A percentile compares a stretch with the other conserved stretches of the same genome.
phyloP scores from a whole-genome alignment of 2,113 vertebrate genomes.

The Xenopus borealis region DNA sequence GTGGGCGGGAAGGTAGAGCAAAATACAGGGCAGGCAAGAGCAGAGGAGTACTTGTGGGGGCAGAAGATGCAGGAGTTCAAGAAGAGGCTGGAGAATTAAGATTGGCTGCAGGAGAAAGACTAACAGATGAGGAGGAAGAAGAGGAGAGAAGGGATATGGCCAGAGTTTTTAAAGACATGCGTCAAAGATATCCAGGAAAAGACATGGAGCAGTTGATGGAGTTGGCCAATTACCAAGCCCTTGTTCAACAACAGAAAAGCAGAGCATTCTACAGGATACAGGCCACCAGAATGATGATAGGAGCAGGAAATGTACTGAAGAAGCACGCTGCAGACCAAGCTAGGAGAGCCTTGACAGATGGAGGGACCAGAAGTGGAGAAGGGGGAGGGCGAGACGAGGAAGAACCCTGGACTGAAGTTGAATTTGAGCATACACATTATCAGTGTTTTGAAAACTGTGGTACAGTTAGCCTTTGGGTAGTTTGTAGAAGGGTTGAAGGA shows the following conservation, averaged over 20 bases:
- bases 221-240: conserved; percentile 79
- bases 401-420: conserved; percentile 71
- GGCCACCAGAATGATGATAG: conserved; percentile 82
- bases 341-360: conserved; percentile 74
- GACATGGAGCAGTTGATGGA: conserved; percentile 82
- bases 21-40: conserved; percentile 73
- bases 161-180: conserved; percentile 73
- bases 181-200: conserved; percentile 76
- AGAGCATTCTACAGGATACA: conserved; percentile 82
- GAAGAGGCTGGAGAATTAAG: conserved; percentile 79
- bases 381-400: conserved; percentile 64
- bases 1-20: conserved; percentile 41
- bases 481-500: conserved; percentile 68
- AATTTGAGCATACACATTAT: conserved; percentile 74
- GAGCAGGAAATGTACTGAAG: conserved; percentile 79
- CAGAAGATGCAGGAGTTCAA: conserved; percentile 70
- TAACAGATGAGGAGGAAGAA: conserved; percentile 66
- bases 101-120: conserved; percentile 68
- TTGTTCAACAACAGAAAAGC: conserved; percentile 81
- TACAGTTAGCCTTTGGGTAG: conserved; percentile 67
- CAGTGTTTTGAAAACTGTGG: conserved; percentile 84
- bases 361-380: conserved; percentile 54
- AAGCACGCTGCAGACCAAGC: conserved; percentile 80
- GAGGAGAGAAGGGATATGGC: conserved; percentile 75
- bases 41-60: conserved; percentile 75